These are phyloP conservation scores for Zaprionus ghesquierei DNA, from an alignment of 1,140 invertebrate genomes.

Conservation along the genomic window DNA sequence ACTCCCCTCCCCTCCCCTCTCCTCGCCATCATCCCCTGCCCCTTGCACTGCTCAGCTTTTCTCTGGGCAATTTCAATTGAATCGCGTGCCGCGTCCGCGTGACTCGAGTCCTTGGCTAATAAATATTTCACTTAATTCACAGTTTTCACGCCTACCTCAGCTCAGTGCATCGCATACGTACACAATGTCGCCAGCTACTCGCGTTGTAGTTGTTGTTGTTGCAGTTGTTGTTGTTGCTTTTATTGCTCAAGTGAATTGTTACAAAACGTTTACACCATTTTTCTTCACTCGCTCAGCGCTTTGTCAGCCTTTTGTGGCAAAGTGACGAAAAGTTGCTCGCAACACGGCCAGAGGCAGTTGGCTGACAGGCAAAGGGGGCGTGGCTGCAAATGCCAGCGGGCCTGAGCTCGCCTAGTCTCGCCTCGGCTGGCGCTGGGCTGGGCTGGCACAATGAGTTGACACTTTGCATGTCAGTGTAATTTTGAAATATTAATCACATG, in stretches of 20 bases:
- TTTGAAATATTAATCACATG: slow-evolving; percentile 80
- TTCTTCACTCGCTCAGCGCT: slow-evolving; percentile 50
- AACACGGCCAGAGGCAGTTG: not conserved
- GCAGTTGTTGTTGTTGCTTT: slow-evolving; percentile 6
- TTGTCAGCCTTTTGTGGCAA: slow-evolving; percentile 66
- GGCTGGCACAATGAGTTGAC: slow-evolving; percentile 71
- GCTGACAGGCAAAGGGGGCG: slow-evolving; percentile 10
- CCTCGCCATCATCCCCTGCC: not conserved
- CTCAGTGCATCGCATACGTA: not conserved
- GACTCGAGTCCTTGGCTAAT: slow-evolving; percentile 70
- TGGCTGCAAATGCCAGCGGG: slow-evolving; percentile 35
- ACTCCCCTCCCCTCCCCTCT: not conserved
- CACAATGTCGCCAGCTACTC: not conserved
- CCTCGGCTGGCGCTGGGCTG: no score
- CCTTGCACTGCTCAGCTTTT: not conserved
- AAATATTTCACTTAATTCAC: slow-evolving; percentile 79
- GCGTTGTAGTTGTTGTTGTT: not conserved
- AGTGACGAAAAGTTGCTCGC: slow-evolving; percentile 54
- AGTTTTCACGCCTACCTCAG: slow-evolving; percentile 70
- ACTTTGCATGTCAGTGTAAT: slow-evolving; percentile 80
- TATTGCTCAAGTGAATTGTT: slow-evolving; percentile 60
- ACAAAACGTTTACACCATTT: slow-evolving; percentile 76
- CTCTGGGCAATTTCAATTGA: slow-evolving; percentile 59
- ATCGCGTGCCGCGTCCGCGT: slow-evolving; percentile 71
- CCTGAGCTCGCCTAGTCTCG: no score